Base-by-base conservation (phyloP, 30 jellyfish, hydroid and myxozoan genomes). In the Sanderia malayensis region DNA sequence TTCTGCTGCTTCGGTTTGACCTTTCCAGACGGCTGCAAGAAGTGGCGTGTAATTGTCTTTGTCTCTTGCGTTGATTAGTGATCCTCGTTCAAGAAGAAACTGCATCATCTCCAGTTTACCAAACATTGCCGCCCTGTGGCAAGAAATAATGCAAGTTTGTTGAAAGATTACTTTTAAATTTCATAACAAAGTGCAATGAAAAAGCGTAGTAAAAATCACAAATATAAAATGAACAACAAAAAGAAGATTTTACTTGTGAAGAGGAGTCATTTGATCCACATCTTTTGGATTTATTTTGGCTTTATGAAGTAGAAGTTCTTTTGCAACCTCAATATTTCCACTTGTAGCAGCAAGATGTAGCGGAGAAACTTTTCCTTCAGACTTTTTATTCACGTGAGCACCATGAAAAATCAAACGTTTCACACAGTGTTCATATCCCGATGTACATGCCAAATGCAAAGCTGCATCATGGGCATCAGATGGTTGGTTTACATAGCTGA, bases 331-430 rank as follows among this genome's bases (percentile, higher is more conserved):
- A 17, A 62, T 34, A 33, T 80, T 94, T 7, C 98, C 98, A 84
- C 83, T 73, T 23, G 75, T 64, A 2, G 96, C 95, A 33, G 98
- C 98, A 46, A 92, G 77, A 58, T 92, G 98, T n/a, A 92, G 84
- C 55, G 98, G 96, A 2, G 95, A 30, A 52, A 71, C 65, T 31
- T 60, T 65, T 17, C 94, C 92, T 66, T 80, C 98, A 8, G 98
- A 84, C 17, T 60, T 69, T 13, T 61, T 58, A 68, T 92, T 84
- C 2, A 92, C 98, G 67, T 84, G 73, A 11, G 98, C 98, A 30
- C 98, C 98, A 71, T 84, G 81, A 20, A 68, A 17, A 3, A 92
- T 74, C 79, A 92, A 49, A 13, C 68, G 77, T 61, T 84, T 81
- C 24, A 85, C 98, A 20, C 93, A 46, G 19, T 92, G 74, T 15